Evolutionary conservation across 2,888 invertebrate species (phyloP).

Genomic region (Cheilosia vernalis): DNA sequence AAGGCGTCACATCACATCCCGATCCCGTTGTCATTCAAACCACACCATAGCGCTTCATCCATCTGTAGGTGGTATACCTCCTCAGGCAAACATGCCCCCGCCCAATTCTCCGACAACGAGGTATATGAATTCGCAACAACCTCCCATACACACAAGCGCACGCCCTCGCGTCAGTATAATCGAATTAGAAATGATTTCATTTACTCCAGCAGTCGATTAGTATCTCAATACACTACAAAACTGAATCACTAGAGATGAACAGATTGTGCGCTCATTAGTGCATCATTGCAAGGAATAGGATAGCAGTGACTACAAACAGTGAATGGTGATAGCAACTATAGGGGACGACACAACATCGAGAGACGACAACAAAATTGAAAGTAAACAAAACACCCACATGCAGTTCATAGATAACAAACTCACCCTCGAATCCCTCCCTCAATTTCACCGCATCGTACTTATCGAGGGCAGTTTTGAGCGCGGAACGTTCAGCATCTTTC

Average conservation of each 20-base stretch:
- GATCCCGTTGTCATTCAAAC: background rate
- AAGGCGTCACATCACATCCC: background rate
- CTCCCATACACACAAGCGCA: background rate
- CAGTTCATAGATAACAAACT: constrained; percentile 74
- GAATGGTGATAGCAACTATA: constrained; percentile 1
- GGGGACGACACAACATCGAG: constrained; percentile 10
- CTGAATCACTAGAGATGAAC: background rate
- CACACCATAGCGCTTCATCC: background rate
- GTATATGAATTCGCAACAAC: background rate
- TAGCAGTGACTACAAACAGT: background rate
- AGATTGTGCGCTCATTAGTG: background rate
- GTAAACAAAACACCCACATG: constrained; percentile 28
- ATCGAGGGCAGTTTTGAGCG: constrained; percentile 88
- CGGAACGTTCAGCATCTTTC: constrained; percentile 88
- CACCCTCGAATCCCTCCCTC: constrained; percentile 92
- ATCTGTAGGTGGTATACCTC: background rate
- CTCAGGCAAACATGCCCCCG: background rate
- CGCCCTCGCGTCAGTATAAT: background rate
- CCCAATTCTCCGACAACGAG: too few relatives aligned
- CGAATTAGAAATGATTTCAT: constrained; percentile 52
- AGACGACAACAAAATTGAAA: constrained; percentile 13
- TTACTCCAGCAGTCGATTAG: constrained; percentile 1
- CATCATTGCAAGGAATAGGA: background rate
- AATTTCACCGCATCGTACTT: constrained; percentile 90
- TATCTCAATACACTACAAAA: constrained; percentile 27